Evolutionary conservation across 2,888 invertebrate species (phyloP).

Genomic region (Alentia gelatinosa): DNA sequence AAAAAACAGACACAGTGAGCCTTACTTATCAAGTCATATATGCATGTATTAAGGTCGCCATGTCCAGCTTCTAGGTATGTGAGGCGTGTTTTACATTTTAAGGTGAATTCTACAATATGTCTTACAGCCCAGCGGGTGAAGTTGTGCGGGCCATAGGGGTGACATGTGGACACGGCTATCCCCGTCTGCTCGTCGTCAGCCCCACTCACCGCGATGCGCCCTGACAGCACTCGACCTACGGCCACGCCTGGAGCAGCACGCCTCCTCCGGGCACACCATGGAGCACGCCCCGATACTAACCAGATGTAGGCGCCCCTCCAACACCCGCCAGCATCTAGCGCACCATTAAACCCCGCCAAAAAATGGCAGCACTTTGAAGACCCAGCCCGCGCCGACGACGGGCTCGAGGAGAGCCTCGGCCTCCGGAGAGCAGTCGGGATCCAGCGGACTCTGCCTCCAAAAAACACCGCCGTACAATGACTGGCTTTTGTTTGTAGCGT

Average conservation of each 20-base stretch:
- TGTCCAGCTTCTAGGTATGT: too few relatives aligned
- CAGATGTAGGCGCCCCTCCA: conserved; percentile 6
- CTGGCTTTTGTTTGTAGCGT: neutral
- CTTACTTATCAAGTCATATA: too few relatives aligned
- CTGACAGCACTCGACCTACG: neutral
- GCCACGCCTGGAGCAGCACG: neutral
- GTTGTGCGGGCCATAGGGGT: neutral
- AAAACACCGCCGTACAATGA: neutral
- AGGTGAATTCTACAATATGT: too few relatives aligned
- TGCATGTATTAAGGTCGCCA: too few relatives aligned
- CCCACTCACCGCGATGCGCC: neutral
- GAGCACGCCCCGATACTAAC: conserved; percentile 3
- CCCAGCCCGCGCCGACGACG: neutral
- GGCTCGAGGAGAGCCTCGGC: neutral
- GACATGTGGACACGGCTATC: neutral
- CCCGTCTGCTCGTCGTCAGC: neutral
- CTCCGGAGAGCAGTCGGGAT: too few relatives aligned
- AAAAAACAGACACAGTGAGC: too few relatives aligned
- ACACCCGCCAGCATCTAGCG: neutral
- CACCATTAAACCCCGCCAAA: conserved; percentile 1
- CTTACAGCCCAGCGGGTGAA: neutral
- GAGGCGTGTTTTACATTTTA: too few relatives aligned
- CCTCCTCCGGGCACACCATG: neutral
- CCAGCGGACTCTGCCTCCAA: too few relatives aligned
- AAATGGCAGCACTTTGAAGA: conserved; percentile 14